These are phyloP conservation scores for Hecatera dysodea DNA, from an alignment of 2,888 invertebrate species.

Conservation along the genomic window DNA sequence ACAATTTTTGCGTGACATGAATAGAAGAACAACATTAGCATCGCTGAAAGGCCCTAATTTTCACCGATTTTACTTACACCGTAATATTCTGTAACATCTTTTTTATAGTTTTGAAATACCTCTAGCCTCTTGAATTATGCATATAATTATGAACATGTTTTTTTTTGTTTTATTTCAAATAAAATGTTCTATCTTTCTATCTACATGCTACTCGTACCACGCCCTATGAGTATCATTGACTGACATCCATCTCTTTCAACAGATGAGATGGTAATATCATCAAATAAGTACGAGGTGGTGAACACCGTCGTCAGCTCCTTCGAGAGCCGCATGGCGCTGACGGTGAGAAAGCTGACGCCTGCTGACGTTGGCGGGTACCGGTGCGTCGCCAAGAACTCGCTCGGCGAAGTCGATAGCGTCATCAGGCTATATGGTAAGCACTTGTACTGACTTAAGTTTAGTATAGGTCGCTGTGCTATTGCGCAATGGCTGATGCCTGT, in stretches of 20 bases:
- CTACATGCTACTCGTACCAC: neutral
- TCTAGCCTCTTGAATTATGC: too few species aligned
- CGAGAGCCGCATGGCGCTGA: slow-evolving; percentile 95
- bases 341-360: slow-evolving; percentile 93
- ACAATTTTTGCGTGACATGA: neutral
- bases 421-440: slow-evolving; percentile 96
- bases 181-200: too few species aligned
- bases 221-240: neutral
- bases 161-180: too few species aligned
- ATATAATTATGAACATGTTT: too few species aligned
- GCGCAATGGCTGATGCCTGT: too few species aligned
- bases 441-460: neutral
- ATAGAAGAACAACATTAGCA: too few species aligned
- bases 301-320: slow-evolving; percentile 93
- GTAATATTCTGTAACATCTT: too few species aligned
- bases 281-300: slow-evolving; percentile 94
- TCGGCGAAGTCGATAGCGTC: slow-evolving; percentile 96
- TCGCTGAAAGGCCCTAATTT: too few species aligned
- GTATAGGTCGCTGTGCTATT: too few species aligned
- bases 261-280: slow-evolving; percentile 96
- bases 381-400: slow-evolving; percentile 96
- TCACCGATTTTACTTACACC: too few species aligned
- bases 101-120: too few species aligned
- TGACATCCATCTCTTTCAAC: slow-evolving; percentile 50
- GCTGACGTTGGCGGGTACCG: slow-evolving; percentile 95